phyloP scores from a whole-genome alignment of 2,797 vertebrate species.

The Lacerta agilis region DNA sequence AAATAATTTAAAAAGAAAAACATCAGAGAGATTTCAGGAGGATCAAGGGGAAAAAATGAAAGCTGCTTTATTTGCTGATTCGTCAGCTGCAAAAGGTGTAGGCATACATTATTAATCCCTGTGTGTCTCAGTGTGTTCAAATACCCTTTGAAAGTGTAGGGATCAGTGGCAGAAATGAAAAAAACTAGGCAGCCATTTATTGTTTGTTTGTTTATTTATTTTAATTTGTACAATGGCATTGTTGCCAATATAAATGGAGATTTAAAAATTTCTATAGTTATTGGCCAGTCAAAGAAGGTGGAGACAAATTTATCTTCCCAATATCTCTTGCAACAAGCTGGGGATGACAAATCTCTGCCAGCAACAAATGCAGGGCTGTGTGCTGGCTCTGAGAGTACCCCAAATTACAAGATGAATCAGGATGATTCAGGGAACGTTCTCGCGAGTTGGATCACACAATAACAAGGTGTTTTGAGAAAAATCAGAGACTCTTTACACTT shows the following conservation, averaged over 20 bases:
- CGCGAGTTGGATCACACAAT: too few relatives aligned
- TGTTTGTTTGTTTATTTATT: too few relatives aligned
- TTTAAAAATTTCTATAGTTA: neutral
- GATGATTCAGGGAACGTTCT: too few relatives aligned
- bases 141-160: neutral
- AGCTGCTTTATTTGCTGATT: constrained; percentile 34
- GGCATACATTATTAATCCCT: neutral
- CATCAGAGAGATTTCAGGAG: constrained; percentile 50
- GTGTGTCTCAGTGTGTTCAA: neutral
- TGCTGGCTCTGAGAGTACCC: too few relatives aligned
- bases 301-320: neutral
- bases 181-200: constrained; percentile 11
- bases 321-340: neutral
- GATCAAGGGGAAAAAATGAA: constrained; percentile 30
- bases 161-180: neutral
- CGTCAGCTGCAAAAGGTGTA: constrained; percentile 39
- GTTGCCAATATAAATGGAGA: neutral
- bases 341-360: neutral
- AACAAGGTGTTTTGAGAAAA: too few relatives aligned
- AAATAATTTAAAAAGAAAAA: constrained; percentile 69
- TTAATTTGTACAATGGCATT: neutral
- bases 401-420: too few relatives aligned
- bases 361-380: neutral
- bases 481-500: too few relatives aligned
- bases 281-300: neutral